These are phyloP conservation scores for Onychomys arenicola DNA, from an alignment of 2,797 vertebrate species.

Conservation along the genomic window DNA sequence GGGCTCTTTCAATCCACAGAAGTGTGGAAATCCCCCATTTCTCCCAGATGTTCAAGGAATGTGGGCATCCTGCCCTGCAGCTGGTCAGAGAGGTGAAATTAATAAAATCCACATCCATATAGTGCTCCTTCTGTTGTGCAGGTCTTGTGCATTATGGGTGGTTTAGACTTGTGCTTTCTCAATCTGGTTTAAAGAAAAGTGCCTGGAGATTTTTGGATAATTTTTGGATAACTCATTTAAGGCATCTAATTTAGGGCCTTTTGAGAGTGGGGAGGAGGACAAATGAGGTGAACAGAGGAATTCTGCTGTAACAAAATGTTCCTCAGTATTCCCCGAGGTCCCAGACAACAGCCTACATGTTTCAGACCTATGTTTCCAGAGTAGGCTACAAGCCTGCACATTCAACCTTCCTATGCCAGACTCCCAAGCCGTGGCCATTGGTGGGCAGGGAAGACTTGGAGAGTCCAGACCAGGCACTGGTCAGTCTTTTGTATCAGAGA, in stretches of 20 bases:
- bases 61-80: neutral
- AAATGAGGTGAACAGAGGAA: neutral
- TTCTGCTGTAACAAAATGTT: neutral
- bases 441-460: neutral
- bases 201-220: neutral
- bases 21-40: neutral
- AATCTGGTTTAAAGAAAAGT: neutral
- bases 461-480: fast-evolving
- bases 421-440: neutral
- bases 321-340: neutral
- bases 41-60: neutral
- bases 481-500: neutral
- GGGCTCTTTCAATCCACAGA: neutral
- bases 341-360: fast-evolving
- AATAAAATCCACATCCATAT: neutral
- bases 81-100: neutral
- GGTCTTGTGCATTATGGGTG: neutral
- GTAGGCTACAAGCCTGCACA: fast-evolving
- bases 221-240: neutral
- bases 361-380: neutral
- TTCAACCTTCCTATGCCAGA: no score
- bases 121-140: fast-evolving
- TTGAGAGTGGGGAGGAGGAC: neutral
- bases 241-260: neutral
- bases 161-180: neutral